Evolutionary conservation across 2,888 invertebrate genomes (phyloP), one percentile per base, ranked within the genome.

Genomic region (Drosophila cognata): DNA sequence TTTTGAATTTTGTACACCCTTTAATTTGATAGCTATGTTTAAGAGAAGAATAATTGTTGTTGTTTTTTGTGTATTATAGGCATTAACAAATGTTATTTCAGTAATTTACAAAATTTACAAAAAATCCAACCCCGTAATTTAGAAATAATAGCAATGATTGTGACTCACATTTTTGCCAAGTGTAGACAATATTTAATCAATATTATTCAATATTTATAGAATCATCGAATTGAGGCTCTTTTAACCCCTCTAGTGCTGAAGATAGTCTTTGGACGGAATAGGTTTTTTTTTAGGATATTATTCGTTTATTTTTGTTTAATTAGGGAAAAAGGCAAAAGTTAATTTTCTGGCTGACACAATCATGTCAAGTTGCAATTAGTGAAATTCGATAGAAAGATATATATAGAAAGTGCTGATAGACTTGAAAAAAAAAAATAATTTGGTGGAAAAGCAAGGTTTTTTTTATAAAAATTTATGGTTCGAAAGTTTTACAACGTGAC

Each of bases 1-100:
- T 25, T 35, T 11, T 31, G 31, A 29, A 48, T 41, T 33, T 1
- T 35, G 18, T 8, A 76, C 60, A 60, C 77, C 7, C 77, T 77
- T 33, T 46, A 16, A 25, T 46, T 16, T 2, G 2, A 46, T 46
- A 7, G 3, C 58, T 11, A 7, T 51, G 3, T 51, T n/a, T 29
- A 13, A 1, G 7, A 1, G 7, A 46, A 7, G 4, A 13, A 21
- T 46, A 46, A 21, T 21, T 46, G 7, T 4, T 21, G 13, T 18
- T 18, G 0, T 2, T n/a, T 6, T 43, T 43, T 11, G n/a, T n/a
- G n/a, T 11, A 6, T n/a, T 43, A 43, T 6, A 6, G 11, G 2
- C 6, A 21, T 11, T 43, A 5, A 11, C 18, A 1, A 38, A 38
- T 38, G 2, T 18, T 18, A 3, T 18, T 18, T 18, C 18, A 38